A percentile compares a stretch with the other conserved stretches of the same genome.
Evolutionary conservation across 1,140 invertebrate species (phyloP).

Genomic region (Argopecten irradians): DNA sequence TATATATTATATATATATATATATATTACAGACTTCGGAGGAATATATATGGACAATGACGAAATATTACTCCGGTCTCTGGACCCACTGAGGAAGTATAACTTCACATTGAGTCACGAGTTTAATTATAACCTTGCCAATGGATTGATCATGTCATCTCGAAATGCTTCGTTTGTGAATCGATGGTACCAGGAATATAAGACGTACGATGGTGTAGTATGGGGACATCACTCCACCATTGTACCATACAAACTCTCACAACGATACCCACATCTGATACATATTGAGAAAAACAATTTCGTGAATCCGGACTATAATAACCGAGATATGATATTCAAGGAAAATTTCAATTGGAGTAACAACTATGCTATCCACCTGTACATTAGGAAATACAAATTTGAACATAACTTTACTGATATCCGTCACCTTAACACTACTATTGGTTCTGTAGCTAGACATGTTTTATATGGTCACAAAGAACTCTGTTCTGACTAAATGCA

Average conservation of each 20-base stretch:
- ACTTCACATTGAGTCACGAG: too few relatives aligned
- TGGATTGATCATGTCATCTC: conserved; percentile 47
- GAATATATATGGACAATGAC: too few relatives aligned
- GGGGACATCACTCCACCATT: conserved; percentile 40
- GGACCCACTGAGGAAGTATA: too few relatives aligned
- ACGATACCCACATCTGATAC: conserved; percentile 41
- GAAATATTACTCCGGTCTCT: too few relatives aligned
- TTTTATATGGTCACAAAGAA: conserved; percentile 35
- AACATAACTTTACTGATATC: conserved; percentile 29
- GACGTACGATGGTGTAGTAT: conserved; percentile 7
- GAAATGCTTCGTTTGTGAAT: conserved; percentile 42
- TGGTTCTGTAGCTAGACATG: conserved; percentile 33
- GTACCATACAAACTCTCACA: conserved; percentile 42
- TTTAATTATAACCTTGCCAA: conserved; percentile 54
- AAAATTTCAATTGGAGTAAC: conserved; percentile 49
- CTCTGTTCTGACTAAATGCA: conserved; percentile 32
- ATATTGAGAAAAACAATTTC: conserved; percentile 50
- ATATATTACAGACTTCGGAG: too few relatives aligned
- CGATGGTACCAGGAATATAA: conserved; percentile 37
- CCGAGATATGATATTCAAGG: conserved; percentile 36
- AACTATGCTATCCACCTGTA: conserved; percentile 53
- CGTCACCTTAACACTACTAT: conserved; percentile 39
- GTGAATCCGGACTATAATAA: conserved; percentile 53
- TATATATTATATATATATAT: too few relatives aligned
- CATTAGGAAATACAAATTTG: conserved; percentile 24